phyloP scores from a whole-genome alignment of 2,888 invertebrate genomes.

The Galerucella nymphaeae region DNA sequence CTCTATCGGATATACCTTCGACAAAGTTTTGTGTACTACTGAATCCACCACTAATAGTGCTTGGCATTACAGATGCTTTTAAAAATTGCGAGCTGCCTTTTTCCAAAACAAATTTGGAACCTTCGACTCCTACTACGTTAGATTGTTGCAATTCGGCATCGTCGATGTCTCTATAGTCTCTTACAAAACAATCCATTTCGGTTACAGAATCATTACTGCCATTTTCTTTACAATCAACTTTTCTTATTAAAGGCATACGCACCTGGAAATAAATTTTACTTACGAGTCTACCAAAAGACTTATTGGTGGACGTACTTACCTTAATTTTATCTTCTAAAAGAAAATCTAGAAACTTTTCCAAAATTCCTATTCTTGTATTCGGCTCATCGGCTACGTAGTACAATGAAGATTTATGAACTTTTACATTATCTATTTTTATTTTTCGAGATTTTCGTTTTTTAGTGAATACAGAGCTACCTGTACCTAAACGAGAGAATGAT shows the following conservation, averaged over 20 bases:
- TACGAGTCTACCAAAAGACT: background rate
- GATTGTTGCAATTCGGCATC: constrained; percentile 39
- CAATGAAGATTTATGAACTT: background rate
- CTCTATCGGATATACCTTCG: background rate
- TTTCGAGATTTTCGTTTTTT: background rate
- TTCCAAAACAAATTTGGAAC: constrained; percentile 40
- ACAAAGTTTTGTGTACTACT: background rate
- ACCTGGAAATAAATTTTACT: background rate
- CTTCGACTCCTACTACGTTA: constrained; percentile 29
- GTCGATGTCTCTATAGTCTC: constrained; percentile 44
- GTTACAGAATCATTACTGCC: background rate
- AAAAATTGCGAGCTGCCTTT: constrained; percentile 22
- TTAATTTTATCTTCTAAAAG: background rate
- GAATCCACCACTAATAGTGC: background rate
- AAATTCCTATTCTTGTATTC: background rate
- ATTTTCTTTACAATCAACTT: background rate
- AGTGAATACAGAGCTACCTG: background rate
- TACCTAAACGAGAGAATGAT: background rate
- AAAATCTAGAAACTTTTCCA: constrained; percentile 5
- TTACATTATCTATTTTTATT: background rate
- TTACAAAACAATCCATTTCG: constrained; percentile 6
- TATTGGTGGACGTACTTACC: background rate
- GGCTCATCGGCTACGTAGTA: constrained; percentile 9
- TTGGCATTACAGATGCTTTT: background rate
- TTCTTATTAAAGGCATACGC: background rate